Percentiles rank a stretch among this genome's conserved stretches.
Conservation (phyloP, 2,113 vertebrate genomes). For the Seriola dumerili region DNA sequence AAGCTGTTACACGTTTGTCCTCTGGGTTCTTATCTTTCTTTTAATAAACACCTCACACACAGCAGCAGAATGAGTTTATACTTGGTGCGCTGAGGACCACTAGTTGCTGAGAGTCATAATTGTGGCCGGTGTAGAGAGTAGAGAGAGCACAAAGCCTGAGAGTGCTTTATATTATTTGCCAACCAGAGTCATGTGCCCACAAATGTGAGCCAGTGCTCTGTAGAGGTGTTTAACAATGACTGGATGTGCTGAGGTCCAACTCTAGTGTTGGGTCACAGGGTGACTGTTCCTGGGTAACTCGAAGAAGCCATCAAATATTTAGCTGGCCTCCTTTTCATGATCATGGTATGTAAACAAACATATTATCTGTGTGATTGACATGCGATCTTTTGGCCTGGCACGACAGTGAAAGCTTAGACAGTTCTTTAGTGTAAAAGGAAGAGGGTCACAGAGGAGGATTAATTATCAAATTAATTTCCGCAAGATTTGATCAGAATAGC, state of each 20-base stretch:
- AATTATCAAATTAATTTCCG: constrained; percentile 54
- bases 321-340: constrained; percentile 80
- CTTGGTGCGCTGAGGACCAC: constrained; percentile 11
- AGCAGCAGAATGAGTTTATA: constrained; percentile 7
- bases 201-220: constrained; percentile 46
- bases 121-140: constrained; percentile 16
- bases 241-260: constrained; percentile 57
- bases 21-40: background rate
- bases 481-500: constrained; percentile 19
- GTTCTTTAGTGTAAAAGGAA: constrained; percentile 59
- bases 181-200: constrained; percentile 33
- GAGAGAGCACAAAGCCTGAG: constrained; percentile 34
- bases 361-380: constrained; percentile 80
- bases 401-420: constrained; percentile 75
- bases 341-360: constrained; percentile 82
- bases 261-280: constrained; percentile 73
- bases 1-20: background rate
- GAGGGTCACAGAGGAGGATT: constrained; percentile 49
- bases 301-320: constrained; percentile 85
- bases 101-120: constrained; percentile 42
- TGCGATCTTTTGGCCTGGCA: constrained; percentile 54
- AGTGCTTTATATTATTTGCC: constrained; percentile 46
- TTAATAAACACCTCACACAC: background rate
- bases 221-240: constrained; percentile 80
- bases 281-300: constrained; percentile 78